Conservation (phyloP, 2,797 vertebrate genomes). For the Poecilia wingei region DNA sequence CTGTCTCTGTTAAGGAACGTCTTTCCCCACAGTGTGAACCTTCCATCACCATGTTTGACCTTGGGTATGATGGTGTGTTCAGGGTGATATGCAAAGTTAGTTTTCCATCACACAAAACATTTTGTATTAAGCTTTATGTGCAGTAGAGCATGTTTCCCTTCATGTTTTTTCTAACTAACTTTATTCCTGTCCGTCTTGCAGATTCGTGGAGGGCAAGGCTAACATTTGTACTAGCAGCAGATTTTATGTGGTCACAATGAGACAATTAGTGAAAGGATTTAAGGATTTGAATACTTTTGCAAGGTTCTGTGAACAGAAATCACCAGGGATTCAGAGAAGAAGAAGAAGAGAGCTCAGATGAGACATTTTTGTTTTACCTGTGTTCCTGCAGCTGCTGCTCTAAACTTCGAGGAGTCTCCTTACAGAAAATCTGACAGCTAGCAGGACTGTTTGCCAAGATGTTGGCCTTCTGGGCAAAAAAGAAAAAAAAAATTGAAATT, state of each 20-base stretch:
- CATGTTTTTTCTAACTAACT: background rate
- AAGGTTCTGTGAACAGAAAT: background rate
- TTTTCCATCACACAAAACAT: too few relatives aligned
- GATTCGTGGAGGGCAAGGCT: background rate
- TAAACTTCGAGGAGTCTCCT: conserved; percentile 92
- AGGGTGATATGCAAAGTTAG: background rate
- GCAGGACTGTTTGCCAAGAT: conserved; percentile 88
- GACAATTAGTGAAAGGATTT: background rate
- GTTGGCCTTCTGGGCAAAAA: conserved; percentile 81
- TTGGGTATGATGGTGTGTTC: background rate
- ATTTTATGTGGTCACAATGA: background rate
- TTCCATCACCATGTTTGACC: background rate
- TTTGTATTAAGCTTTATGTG: too few relatives aligned
- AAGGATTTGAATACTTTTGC: background rate
- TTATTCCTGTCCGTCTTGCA: background rate
- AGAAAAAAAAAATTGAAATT: conserved; percentile 49
- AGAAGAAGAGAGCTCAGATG: background rate
- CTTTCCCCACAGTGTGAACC: background rate
- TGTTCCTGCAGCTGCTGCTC: conserved; percentile 98
- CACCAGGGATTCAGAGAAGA: background rate
- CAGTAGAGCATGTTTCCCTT: background rate
- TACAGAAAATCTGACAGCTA: conserved; percentile 94
- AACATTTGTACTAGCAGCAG: background rate
- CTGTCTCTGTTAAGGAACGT: background rate
- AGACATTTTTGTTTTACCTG: conserved; percentile 81